These are phyloP conservation scores for Aurelia aurita complex sp. Pacific DNA, from an alignment of 30 jellyfish, hydroid and myxozoan species.

Conservation along the genomic window DNA sequence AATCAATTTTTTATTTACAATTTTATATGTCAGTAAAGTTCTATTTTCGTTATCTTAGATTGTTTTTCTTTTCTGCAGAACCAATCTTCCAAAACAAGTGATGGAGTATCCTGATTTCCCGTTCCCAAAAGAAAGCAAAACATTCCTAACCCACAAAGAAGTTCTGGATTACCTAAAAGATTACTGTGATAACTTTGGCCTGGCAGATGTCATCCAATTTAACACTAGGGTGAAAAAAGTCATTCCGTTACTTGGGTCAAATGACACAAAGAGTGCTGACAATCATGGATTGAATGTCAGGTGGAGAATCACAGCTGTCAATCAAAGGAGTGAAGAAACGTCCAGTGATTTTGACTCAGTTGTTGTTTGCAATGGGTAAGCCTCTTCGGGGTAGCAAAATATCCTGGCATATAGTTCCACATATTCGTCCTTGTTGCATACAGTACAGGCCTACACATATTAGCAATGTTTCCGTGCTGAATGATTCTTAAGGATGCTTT, in stretches of 20 bases:
- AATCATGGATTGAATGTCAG: not conserved
- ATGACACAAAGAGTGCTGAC: not conserved
- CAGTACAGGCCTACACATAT: too few relatives aligned
- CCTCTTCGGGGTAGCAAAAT: too few relatives aligned
- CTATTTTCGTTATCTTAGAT: too few relatives aligned
- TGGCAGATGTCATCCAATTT: slow-evolving; percentile 26
- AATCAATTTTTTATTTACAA: too few relatives aligned
- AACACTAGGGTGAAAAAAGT: slow-evolving; percentile 51
- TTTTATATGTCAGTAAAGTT: too few relatives aligned
- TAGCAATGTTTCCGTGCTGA: too few relatives aligned
- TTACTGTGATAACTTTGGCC: slow-evolving; percentile 40
- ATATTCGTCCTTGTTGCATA: too few relatives aligned
- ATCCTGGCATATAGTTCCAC: too few relatives aligned
- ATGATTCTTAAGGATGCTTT: too few relatives aligned
- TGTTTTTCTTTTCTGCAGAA: slow-evolving; percentile 21
- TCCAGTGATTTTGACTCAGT: slow-evolving; percentile 66
- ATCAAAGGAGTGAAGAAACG: slow-evolving; percentile 8
- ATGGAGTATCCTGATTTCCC: slow-evolving; percentile 91
- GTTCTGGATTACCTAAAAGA: slow-evolving; percentile 56
- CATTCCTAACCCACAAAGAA: slow-evolving; percentile 61
- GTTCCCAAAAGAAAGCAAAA: slow-evolving; percentile 48
- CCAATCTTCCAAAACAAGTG: slow-evolving; percentile 85
- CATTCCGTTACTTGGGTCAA: slow-evolving; percentile 13
- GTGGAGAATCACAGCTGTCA: slow-evolving; percentile 34
- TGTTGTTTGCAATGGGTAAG: slow-evolving; percentile 89